A percentile compares a stretch with the other conserved stretches of the same genome.
Conservation (phyloP, 2,113 vertebrate species). For the Gobiocypris rarus region DNA sequence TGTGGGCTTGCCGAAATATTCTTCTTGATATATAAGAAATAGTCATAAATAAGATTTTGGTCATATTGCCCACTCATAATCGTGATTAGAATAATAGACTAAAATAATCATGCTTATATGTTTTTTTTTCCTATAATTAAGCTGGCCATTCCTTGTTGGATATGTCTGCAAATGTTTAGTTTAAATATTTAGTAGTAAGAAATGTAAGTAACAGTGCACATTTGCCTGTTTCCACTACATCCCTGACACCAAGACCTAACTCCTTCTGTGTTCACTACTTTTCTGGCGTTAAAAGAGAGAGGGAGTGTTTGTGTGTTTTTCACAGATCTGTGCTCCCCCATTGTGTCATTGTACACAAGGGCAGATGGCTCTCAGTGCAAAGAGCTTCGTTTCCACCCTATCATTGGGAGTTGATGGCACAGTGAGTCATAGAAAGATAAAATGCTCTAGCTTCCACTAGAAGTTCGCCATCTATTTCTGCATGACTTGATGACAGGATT, state of each 20-base stretch:
- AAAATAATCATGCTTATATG: too few relatives aligned
- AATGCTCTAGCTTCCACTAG: slow-evolving; percentile 32
- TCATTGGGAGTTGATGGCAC: slow-evolving; percentile 59
- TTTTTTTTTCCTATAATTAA: too few relatives aligned
- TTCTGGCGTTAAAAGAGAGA: slow-evolving; percentile 7
- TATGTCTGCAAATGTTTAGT: too few relatives aligned
- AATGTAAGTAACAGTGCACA: too few relatives aligned
- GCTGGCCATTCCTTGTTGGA: too few relatives aligned
- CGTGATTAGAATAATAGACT: too few relatives aligned
- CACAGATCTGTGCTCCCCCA: slow-evolving; percentile 54
- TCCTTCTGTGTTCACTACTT: slow-evolving; percentile 40
- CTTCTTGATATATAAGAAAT: too few relatives aligned
- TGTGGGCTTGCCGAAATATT: too few relatives aligned
- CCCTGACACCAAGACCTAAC: slow-evolving; percentile 3
- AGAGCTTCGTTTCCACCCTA: slow-evolving; percentile 58
- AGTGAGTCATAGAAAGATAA: slow-evolving; percentile 50
- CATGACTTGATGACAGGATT: not conserved
- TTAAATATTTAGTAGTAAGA: too few relatives aligned
- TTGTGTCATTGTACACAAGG: slow-evolving; percentile 58
- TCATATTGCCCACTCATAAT: too few relatives aligned
- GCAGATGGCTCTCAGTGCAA: slow-evolving; percentile 65
- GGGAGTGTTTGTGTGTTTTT: slow-evolving; percentile 41
- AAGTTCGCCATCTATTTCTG: slow-evolving; percentile 37
- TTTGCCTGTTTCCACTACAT: not conserved
- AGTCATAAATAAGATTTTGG: too few relatives aligned